A percentile compares a stretch with the other conserved stretches of the same genome.
Evolutionary conservation across 2,888 invertebrate species (phyloP).

Genomic region (Helleia helle): DNA sequence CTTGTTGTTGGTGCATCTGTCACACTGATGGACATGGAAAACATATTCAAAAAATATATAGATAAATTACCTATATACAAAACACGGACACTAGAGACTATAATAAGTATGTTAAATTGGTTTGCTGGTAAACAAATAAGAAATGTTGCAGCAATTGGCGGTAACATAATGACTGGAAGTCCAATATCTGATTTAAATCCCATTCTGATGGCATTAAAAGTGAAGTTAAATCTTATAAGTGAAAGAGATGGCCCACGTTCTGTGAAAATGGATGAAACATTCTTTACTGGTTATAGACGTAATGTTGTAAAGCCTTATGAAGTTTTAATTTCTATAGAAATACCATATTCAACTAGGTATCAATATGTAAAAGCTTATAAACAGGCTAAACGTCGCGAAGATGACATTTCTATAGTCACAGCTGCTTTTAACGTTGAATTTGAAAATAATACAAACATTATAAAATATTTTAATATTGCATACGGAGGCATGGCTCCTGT

Average conservation of each 20-base stretch:
- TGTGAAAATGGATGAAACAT: conserved; percentile 81
- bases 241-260: conserved; percentile 66
- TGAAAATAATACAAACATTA: conserved; percentile 58
- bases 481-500: conserved; percentile 97
- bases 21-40: conserved; percentile 85
- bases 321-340: conserved; percentile 80
- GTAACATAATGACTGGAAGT: conserved; percentile 96
- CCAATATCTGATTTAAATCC: conserved; percentile 97
- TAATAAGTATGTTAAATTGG: conserved; percentile 91
- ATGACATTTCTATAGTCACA: conserved; percentile 93
- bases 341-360: conserved; percentile 79
- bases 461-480: conserved; percentile 78
- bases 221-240: conserved; percentile 80
- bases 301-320: conserved; percentile 82
- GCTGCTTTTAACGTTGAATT: conserved; percentile 82
- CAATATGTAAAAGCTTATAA: conserved; percentile 86
- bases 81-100: conserved; percentile 79
- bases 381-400: conserved; percentile 89
- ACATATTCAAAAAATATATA: conserved; percentile 75
- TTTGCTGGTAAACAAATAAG: conserved; percentile 97
- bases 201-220: conserved; percentile 87
- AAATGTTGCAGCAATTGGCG: conserved; percentile 94
- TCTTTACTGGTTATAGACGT: conserved; percentile 86
- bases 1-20: conserved; percentile 87
- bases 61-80: conserved; percentile 69